Base-by-base conservation (phyloP, 1,140 invertebrate genomes). In the Bombus consobrinus region DNA sequence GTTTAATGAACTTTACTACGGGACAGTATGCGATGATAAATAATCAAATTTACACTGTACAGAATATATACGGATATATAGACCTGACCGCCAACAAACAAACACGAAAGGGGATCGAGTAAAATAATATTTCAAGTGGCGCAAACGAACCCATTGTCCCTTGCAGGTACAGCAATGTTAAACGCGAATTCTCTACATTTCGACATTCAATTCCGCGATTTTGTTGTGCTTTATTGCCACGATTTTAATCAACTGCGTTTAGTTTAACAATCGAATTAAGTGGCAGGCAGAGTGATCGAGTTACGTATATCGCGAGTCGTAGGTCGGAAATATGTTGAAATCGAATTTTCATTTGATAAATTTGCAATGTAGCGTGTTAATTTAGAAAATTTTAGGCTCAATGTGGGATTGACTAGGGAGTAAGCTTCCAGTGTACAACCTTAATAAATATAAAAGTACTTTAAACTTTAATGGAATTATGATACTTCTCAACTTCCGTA, bases 71-170 rank as follows among this genome's bases (percentile, higher is more conserved):
- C 9, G 8, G 22, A 12, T n/a, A 5, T 9, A n/a, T 25, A 39
- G 22, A 8, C 1, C 22, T 1, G 18, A 53, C 43, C 12, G 10
- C 28, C 9, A 32, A 53, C 57, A 78, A 62, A 34, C 59, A 64
- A 41, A 28, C 22, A 3, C 53, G 37, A 10, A 39, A 77, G 25
- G 28, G 75, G 18, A 41, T 64, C 75, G 57, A 64, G 73, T 47
- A 53, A 78, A 62, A 78, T 78, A 78, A 62, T 64, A 78, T 64
- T 78, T 78, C 75, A 41, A 78, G 57, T 41, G 57, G 4, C 6
- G 34, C 75, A 43, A 78, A 78, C 59, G 75, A 64, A 78, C 34
- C 18, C 28, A 78, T 64, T 64, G 37, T 41, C n/a, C 43, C 43
- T n/a, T 1, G 9, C 12, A 53, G 41, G 32, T 53, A 13, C 15